Evolutionary conservation across 2,888 invertebrate species (phyloP).

Genomic region (Leistus spinibarbis): DNA sequence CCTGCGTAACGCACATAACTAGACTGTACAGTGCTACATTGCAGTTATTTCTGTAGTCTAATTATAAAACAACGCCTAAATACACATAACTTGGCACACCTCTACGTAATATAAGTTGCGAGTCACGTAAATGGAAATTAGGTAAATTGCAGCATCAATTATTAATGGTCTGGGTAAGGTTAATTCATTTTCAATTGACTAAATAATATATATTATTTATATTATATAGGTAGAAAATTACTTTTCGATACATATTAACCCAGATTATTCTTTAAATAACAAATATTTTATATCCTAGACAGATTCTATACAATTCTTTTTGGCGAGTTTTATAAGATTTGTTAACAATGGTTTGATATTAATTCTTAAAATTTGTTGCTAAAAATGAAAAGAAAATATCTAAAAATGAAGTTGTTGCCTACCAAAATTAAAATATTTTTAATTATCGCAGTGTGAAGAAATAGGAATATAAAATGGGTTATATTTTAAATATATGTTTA

Average conservation of each 20-base stretch:
- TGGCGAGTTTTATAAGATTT: too few species aligned
- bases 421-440: too few species aligned
- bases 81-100: neutral
- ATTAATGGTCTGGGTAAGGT: neutral
- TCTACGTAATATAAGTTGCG: neutral
- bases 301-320: too few species aligned
- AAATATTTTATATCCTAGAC: too few species aligned
- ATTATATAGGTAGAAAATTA: neutral
- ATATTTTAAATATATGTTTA: neutral
- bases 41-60: neutral
- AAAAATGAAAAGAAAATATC: too few species aligned
- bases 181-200: neutral
- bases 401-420: too few species aligned
- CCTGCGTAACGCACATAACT: neutral
- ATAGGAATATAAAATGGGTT: too few species aligned
- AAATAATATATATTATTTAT: too few species aligned
- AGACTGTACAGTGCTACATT: neutral
- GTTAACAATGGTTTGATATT: too few species aligned
- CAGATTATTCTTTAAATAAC: too few species aligned
- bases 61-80: neutral
- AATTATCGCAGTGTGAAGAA: too few species aligned
- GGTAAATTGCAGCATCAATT: neutral
- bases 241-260: neutral
- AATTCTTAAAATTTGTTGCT: too few species aligned
- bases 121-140: neutral